These are phyloP conservation scores for Percopsis transmontana DNA, from an alignment of 2,113 vertebrate genomes.

Conservation along the genomic window DNA sequence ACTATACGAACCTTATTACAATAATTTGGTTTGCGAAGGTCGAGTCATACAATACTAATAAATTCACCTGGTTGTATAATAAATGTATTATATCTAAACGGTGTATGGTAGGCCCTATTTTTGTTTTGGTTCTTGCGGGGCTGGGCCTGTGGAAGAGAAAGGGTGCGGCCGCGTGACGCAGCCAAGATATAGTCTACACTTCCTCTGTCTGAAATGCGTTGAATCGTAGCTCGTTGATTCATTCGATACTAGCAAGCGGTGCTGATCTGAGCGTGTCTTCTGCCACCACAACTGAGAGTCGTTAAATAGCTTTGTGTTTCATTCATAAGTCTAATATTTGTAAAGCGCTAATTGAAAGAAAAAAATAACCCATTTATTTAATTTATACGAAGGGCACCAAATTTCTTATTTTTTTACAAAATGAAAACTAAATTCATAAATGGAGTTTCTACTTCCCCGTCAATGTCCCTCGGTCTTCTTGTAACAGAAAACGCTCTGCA, in stretches of 20 bases:
- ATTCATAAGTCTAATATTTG: background rate
- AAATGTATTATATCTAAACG: background rate
- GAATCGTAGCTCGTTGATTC: conserved; percentile 5
- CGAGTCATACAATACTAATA: no score
- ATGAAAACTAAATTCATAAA: conserved; percentile 84
- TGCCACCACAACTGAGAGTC: background rate
- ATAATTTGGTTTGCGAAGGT: no score
- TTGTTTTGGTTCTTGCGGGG: conserved; percentile 14
- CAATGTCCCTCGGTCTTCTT: conserved; percentile 76
- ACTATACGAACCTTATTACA: no score
- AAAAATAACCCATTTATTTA: background rate
- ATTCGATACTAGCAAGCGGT: background rate
- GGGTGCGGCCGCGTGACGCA: conserved; percentile 28
- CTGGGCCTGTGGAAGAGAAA: conserved; percentile 9
- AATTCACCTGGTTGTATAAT: no score
- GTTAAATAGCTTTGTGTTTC: background rate
- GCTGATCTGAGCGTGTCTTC: background rate
- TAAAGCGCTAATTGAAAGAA: background rate
- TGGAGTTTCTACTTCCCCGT: conserved; percentile 78
- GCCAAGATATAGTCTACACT: conserved; percentile 3
- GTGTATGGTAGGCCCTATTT: background rate
- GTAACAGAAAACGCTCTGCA: conserved; percentile 75
- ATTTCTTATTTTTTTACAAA: conserved; percentile 7
- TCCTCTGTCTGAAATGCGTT: conserved; percentile 13
- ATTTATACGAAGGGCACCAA: background rate